phyloP scores from a whole-genome alignment of 2,888 invertebrate genomes.

The Smittia aterrima region DNA sequence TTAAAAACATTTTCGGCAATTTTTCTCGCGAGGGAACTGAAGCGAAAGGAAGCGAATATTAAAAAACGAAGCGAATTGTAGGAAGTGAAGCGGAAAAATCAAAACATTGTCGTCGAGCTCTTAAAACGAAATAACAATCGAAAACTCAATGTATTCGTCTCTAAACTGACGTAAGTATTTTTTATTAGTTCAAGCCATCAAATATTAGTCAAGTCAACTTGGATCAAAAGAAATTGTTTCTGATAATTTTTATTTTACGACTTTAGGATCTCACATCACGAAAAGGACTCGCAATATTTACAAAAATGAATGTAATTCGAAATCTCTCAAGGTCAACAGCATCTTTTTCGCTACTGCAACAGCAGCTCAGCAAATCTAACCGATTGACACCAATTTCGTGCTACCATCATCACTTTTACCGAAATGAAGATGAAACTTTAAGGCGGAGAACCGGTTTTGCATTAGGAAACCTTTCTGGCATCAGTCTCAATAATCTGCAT shows the following conservation, averaged over 20 bases:
- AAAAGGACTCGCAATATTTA: not conserved
- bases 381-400: conserved; percentile 12
- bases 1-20: not conserved
- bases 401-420: conserved; percentile 20
- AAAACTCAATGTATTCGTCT: too few species aligned
- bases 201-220: too few species aligned
- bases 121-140: too few species aligned
- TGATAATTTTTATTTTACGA: not conserved
- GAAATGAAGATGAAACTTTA: not conserved
- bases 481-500: not conserved
- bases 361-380: not conserved
- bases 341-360: not conserved
- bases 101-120: too few species aligned
- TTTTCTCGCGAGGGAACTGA: too few species aligned
- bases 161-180: too few species aligned
- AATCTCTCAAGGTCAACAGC: not conserved
- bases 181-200: too few species aligned
- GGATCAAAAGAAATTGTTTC: too few species aligned
- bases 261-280: too few species aligned
- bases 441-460: conserved; percentile 21
- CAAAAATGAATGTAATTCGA: not conserved
- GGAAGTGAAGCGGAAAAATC: too few species aligned
- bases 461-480: not conserved
- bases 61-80: not conserved
- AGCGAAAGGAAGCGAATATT: too few species aligned